Evolutionary conservation across 2,888 invertebrate species (phyloP), one percentile per base, ranked within the genome.

Genomic region (Lottia gigantea): DNA sequence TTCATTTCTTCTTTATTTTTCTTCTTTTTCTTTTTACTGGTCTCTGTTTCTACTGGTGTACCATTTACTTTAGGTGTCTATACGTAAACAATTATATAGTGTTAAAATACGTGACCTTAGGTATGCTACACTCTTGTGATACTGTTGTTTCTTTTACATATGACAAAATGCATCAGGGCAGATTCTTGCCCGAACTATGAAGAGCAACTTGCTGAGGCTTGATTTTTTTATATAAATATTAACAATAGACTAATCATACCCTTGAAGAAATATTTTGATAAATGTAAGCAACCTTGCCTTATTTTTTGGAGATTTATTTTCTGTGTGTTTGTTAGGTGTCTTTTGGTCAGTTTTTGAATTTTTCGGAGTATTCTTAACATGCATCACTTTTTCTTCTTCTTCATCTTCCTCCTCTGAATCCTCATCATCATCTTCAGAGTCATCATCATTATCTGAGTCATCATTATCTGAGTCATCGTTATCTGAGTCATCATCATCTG

Each of bases 391-490:
- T 68, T 62, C 15, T 66, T 62, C 25, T 66, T 64, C 55, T 46
- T 71, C 72, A 25, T 67, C 65, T n/a, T 70, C 66, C 47, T 71
- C 66, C n/a, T 74, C 74, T 55, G 75, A 73, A 6, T 71, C 73
- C 19, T 73, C 74, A 16, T 73, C 75, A 47, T 74, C 72, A 16
- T 78, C 79, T 14, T 73, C 74, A 61, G 75, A 73, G 6, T 74
- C 73, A 40, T 73, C 72, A 31, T 76, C 75, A 31, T 74, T 77
- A 67, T 74, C 75, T 61, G 14, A 46, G 15, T 31, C 15, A 62
- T 68, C 68, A 45, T n/a, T 19, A 65, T 72, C 74, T 66, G 49
- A n/a, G 61, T 70, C 74, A 63, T 68, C 74, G 68, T 77, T 75
- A 68, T 68, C 74, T 45, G 70, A 71, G 45, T 77, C 76, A 16